Evolutionary conservation across 2,113 vertebrate species (phyloP), one percentile per base, ranked within the genome.

Genomic region (Myrmecobius fasciatus): DNA sequence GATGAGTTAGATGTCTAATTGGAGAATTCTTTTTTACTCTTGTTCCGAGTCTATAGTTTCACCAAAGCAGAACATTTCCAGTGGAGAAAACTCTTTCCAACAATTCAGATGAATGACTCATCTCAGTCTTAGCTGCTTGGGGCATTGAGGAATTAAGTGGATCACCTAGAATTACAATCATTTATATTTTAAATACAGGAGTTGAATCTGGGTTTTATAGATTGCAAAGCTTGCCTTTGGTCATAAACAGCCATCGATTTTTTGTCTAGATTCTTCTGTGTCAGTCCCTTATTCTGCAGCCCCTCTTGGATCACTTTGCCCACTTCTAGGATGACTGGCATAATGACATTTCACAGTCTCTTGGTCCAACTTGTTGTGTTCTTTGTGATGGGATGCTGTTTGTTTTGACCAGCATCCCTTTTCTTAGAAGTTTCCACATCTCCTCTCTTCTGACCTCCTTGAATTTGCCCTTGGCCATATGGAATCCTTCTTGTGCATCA

Each of bases 321-420:
- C 97, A 99, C 99, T 96, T 99, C 99, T 90, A 99, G 98, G 0
- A 99, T 93, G n/a, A 99, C 99, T 98, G 53, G 99, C 99, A 0
- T 99, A 99, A 95, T 99, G 99, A 36, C 99, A 98, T 98, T 99
- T 99, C 96, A 99, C 99, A 0, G 99, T 99, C 96, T 99, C 99
- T 2, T 99, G 98, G 98, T 99, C 99, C 53, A 99, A 98, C 97
- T 99, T 99, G 95, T 99, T 0, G 99, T 99, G 98, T 99, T 99
- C 98, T 99, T 99, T 88, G 99, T 99, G 96, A 99, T 99, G 0
- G 99, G 98, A 96, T 99, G 99, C 98, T 99, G 99, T 90, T 99
- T 99, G 98, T 99, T 99, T 96, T 99, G 99, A 93, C 99, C 99
- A 1, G 99, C 99, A 24, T 99, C 98, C 99, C 99, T 99, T 99